Evolutionary conservation across 2,888 invertebrate species (phyloP).

Genomic region (Pinctada fucata): DNA sequence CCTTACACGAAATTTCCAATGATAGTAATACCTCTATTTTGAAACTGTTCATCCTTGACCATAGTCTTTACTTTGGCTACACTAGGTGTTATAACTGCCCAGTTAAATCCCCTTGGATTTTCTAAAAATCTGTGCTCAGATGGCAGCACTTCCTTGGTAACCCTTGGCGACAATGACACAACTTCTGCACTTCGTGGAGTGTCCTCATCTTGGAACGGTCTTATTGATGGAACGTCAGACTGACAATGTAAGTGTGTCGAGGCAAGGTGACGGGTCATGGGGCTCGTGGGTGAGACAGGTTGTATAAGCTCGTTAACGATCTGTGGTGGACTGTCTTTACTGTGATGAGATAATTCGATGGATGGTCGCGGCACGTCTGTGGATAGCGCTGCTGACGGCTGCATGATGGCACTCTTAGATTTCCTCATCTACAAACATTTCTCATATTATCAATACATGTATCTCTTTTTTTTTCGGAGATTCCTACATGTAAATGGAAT

Average conservation of each 20-base stretch:
- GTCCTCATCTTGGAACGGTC: background rate
- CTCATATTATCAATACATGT: too few species aligned
- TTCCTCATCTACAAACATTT: background rate
- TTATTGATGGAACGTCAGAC: background rate
- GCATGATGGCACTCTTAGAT: background rate
- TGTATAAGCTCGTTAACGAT: constrained; percentile 52
- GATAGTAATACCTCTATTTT: background rate
- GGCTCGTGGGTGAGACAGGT: constrained; percentile 42
- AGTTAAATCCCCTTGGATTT: constrained; percentile 27
- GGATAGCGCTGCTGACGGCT: background rate
- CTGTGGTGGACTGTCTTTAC: constrained; percentile 25
- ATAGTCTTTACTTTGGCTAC: constrained; percentile 17
- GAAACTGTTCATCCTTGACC: background rate
- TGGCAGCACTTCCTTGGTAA: constrained; percentile 34
- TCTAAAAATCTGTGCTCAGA: constrained; percentile 4
- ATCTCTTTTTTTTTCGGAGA: too few species aligned
- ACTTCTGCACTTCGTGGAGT: background rate
- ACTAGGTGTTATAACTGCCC: constrained; percentile 34
- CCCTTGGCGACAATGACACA: constrained; percentile 28
- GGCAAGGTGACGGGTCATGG: constrained; percentile 30
- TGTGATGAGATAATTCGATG: background rate
- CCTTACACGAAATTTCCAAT: too few species aligned
- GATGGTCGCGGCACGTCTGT: background rate
- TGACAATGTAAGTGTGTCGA: constrained; percentile 5
- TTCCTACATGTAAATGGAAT: too few species aligned